Base-by-base conservation (phyloP, 2,113 vertebrate genomes). In the Epinephelus moara region DNA sequence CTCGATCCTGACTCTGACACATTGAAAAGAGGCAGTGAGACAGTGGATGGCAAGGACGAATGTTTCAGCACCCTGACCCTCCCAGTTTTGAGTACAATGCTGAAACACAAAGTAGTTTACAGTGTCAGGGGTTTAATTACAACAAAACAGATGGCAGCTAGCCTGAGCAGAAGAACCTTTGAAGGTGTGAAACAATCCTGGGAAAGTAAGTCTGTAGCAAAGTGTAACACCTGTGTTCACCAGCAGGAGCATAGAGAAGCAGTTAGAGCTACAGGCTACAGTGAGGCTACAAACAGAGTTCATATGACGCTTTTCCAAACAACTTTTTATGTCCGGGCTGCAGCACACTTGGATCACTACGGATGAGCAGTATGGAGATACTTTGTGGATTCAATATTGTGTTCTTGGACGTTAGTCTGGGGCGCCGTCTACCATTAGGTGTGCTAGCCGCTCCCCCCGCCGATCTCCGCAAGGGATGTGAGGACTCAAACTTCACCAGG, bases 21-120 rank as follows among this genome's bases (percentile, higher is more conserved):
- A 70, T n/a, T 14, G 8, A 67, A 53, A 67, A 53, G 49, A 68
- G 30, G 11, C 17, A 45, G 14, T 47, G 49, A 60, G 42, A 12
- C 15, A 37, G 18, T 18, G 7, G 7, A 50, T 47, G 4, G 7
- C 5, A 6, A 19, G n/a, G 30, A 15, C 1, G 23, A 30, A 55
- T 4, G 0, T 93, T 78, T 94, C 92, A 94, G 74, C 45, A 87
- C 6, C 91, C 76, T 88, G 78, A 69, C 86, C 83, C 67, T 88
- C 90, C 73, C 62, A 76, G 27, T 81, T 89, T 19, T n/a, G 33
- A 63, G 55, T 33, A 11, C 13, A 42, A 45, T 1, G 2, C 37
- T 80, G 42, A 25, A 14, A 77, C 74, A 74, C 59, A 71, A 82
- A 0, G 45, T 2, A 52, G 10, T 53, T 56, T n/a, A n/a, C 6